Evolutionary conservation across 2,797 vertebrate species (phyloP).

Genomic region (Morelia viridis): DNA sequence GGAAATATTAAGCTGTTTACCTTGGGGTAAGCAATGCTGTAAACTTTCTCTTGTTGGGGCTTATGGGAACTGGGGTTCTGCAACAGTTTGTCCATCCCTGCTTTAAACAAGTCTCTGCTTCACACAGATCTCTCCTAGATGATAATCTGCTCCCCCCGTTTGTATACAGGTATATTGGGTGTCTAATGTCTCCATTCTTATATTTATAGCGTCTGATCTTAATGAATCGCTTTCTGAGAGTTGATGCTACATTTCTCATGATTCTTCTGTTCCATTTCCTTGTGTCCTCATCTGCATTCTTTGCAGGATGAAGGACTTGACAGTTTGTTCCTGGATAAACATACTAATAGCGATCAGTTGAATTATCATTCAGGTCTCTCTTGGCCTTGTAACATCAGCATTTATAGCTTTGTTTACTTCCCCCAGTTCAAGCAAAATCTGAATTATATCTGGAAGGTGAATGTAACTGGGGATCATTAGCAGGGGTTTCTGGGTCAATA

Average conservation of each 20-base stretch:
- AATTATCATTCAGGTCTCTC: neutral
- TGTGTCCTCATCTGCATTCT: neutral
- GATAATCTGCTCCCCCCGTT: no score
- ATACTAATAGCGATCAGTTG: neutral
- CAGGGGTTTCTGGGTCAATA: neutral
- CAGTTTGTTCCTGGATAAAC: neutral
- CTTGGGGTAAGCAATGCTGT: no score
- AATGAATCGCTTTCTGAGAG: neutral
- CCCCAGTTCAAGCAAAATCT: neutral
- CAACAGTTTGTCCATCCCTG: no score
- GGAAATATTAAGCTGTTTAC: no score
- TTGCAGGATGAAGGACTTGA: neutral
- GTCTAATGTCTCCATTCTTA: neutral
- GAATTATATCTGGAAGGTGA: neutral
- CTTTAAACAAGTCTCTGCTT: no score
- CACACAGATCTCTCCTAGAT: no score
- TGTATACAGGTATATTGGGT: neutral
- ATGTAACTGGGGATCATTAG: neutral
- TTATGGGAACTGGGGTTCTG: no score
- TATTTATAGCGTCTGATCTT: neutral
- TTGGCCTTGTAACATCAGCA: neutral
- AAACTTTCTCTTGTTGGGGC: no score
- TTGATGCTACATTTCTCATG: neutral
- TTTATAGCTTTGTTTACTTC: neutral
- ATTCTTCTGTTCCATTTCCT: neutral